Evolutionary conservation across 2,888 invertebrate species (phyloP).

Genomic region (Choristoneura rosaceana): DNA sequence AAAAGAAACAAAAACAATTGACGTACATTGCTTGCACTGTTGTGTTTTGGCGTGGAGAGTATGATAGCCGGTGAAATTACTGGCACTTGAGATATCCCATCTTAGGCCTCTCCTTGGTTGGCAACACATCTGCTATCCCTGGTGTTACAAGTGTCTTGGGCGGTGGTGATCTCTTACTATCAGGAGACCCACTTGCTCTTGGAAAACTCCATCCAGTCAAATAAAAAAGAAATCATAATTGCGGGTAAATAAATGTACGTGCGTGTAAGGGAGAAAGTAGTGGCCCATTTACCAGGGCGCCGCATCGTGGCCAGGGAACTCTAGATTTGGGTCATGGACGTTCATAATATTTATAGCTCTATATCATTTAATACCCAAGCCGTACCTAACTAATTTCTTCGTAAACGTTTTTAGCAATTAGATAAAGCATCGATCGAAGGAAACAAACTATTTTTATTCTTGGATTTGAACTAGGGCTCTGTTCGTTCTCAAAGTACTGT

Average conservation of each 20-base stretch:
- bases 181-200: too few relatives aligned
- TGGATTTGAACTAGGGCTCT: not conserved
- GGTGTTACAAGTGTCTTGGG: too few relatives aligned
- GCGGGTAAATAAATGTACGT: not conserved
- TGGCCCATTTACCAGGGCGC: slow-evolving; percentile 4
- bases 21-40: too few relatives aligned
- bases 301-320: not conserved
- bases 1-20: too few relatives aligned
- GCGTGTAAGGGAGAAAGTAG: slow-evolving; percentile 6
- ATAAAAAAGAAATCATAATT: too few relatives aligned
- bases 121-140: too few relatives aligned
- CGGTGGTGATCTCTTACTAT: too few relatives aligned
- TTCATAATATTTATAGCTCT: not conserved
- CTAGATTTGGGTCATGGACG: slow-evolving; percentile 1
- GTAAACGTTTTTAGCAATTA: not conserved
- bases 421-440: not conserved
- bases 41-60: too few relatives aligned
- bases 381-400: not conserved
- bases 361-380: not conserved
- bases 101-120: too few relatives aligned
- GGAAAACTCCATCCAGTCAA: too few relatives aligned
- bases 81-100: too few relatives aligned
- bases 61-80: too few relatives aligned
- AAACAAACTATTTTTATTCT: not conserved
- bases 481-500: slow-evolving; percentile 16